These are phyloP conservation scores for Eudorcas thomsonii DNA, from an alignment of 2,113 vertebrate genomes.

Conservation along the genomic window DNA sequence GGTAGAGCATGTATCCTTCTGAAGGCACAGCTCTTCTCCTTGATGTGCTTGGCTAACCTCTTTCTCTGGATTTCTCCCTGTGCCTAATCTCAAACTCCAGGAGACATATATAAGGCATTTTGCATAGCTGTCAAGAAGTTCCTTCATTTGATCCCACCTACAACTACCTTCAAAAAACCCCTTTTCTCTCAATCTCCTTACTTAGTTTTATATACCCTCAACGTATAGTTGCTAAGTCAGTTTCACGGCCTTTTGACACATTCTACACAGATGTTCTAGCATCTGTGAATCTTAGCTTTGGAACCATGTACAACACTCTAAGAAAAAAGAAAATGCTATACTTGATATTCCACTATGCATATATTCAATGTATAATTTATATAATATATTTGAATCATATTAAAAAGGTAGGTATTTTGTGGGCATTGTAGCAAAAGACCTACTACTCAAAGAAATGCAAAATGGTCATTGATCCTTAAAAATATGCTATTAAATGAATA, in stretches of 20 bases:
- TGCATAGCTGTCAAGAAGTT: neutral
- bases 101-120: neutral
- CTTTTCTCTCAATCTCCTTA: neutral
- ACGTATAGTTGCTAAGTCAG: neutral
- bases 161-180: neutral
- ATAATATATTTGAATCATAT: neutral
- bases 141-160: neutral
- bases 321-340: neutral
- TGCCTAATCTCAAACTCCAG: neutral
- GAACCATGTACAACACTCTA: neutral
- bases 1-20: neutral
- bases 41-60: neutral
- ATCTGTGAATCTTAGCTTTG: neutral
- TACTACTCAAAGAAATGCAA: neutral
- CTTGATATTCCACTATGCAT: neutral
- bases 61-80: neutral
- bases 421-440: neutral
- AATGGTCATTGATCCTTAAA: slow-evolving; percentile 15
- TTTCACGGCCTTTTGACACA: neutral
- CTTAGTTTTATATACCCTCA: neutral
- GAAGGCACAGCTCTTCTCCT: neutral
- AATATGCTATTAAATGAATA: neutral
- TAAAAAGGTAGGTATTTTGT: neutral
- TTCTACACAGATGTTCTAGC: neutral
- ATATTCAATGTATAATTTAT: neutral